These are phyloP conservation scores for Epinotia bilunana DNA, from an alignment of 2,888 invertebrate genomes.

Conservation along the genomic window DNA sequence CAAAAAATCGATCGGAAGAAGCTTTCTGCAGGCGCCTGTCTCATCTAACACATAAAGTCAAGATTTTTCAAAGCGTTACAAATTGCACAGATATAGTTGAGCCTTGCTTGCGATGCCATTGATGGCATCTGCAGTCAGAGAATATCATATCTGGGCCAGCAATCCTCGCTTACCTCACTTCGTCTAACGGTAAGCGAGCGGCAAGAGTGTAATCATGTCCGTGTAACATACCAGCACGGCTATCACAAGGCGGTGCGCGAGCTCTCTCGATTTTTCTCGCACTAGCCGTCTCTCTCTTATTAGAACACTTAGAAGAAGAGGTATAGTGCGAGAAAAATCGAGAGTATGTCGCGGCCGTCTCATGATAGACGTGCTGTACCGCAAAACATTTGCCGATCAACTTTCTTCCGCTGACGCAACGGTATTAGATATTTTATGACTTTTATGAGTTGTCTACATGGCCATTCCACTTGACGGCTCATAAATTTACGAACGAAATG, in stretches of 20 bases:
- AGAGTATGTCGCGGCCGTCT: no score
- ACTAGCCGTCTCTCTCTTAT: no score
- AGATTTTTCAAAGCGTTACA: background rate
- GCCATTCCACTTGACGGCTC: slow-evolving; percentile 32
- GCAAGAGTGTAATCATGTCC: slow-evolving; percentile 56
- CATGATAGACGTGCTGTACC: no score
- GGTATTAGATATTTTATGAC: slow-evolving; percentile 33
- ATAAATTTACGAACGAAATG: slow-evolving; percentile 34
- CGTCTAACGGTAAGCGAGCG: slow-evolving; percentile 48
- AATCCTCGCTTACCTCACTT: background rate
- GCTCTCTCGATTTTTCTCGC: no score
- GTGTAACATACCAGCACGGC: slow-evolving; percentile 51
- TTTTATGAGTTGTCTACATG: slow-evolving; percentile 29
- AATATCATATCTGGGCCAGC: background rate
- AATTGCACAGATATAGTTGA: background rate
- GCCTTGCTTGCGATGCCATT: background rate
- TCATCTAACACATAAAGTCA: no score
- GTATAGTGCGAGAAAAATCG: no score
- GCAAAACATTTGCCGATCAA: slow-evolving; percentile 56
- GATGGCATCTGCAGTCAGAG: background rate
- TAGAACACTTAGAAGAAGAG: no score
- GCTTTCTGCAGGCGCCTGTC: no score
- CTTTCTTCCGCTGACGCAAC: slow-evolving; percentile 62
- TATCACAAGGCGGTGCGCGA: no score
- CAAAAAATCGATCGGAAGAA: no score